phyloP scores from a whole-genome alignment of 2,888 invertebrate genomes.

The Thumatha senex region DNA sequence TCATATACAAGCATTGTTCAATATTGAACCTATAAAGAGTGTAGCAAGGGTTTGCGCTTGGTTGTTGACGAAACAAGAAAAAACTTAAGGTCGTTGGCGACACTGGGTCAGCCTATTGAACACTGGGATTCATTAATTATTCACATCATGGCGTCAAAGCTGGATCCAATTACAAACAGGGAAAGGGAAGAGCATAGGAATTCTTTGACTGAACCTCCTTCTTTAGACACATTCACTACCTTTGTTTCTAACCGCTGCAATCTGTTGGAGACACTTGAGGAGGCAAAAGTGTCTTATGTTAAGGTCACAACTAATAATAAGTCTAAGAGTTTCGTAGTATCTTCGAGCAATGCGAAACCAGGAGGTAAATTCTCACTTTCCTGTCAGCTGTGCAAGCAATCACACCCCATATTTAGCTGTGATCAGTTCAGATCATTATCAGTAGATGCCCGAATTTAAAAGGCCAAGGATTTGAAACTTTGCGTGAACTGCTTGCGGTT shows the following conservation, averaged over 20 bases:
- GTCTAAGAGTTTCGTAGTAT: not conserved
- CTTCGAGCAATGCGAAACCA: not conserved
- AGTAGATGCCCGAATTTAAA: not conserved
- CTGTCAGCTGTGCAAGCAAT: not conserved
- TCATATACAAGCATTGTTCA: too few relatives aligned
- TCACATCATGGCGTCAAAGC: constrained; percentile 22
- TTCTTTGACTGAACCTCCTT: not conserved
- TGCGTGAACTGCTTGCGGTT: constrained; percentile 14
- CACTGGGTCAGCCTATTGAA: too few relatives aligned
- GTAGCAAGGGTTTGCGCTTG: not conserved
- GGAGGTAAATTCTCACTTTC: too few relatives aligned
- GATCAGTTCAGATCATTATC: not conserved
- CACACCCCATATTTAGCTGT: not conserved
- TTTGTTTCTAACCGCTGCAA: not conserved
- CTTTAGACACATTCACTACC: not conserved
- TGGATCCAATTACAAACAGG: too few relatives aligned
- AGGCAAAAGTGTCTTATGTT: not conserved
- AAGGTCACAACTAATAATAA: too few relatives aligned
- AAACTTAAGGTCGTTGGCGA: not conserved
- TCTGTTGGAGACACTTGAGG: not conserved
- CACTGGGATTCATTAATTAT: too few relatives aligned
- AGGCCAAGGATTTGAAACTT: constrained; percentile 6
- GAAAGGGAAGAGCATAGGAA: too few relatives aligned
- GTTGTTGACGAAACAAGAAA: not conserved
- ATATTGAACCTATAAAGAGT: too few relatives aligned